A percentile compares a stretch with the other conserved stretches of the same genome.
These are phyloP conservation scores for Erannis defoliaria DNA, from an alignment of 2,888 invertebrate genomes.

Conservation along the genomic window DNA sequence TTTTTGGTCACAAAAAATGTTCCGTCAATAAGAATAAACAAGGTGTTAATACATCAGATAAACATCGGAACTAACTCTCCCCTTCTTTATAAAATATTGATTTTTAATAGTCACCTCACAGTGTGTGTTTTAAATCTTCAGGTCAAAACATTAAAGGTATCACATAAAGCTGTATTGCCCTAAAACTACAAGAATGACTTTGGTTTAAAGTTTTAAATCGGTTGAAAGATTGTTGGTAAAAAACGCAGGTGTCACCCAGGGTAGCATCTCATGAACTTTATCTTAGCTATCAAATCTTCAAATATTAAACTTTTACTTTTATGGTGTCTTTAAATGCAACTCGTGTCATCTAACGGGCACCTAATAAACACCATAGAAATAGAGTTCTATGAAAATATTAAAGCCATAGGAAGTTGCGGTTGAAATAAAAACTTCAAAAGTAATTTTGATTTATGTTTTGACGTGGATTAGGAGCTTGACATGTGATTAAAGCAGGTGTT, in stretches of 20 bases:
- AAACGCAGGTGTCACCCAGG: conserved; percentile 77
- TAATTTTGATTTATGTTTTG: conserved; percentile 30
- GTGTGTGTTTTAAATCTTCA: conserved; percentile 76
- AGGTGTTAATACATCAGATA: conserved; percentile 82
- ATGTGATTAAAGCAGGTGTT: conserved; percentile 26
- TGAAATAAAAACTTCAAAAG: conserved; percentile 33
- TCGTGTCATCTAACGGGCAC: conserved; percentile 72
- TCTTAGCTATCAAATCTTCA: conserved; percentile 80
- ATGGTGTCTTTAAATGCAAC: conserved; percentile 76
- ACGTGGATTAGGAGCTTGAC: conserved; percentile 18
- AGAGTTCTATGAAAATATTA: conserved; percentile 32
- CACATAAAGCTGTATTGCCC: conserved; percentile 48
- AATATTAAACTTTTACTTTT: conserved; percentile 84
- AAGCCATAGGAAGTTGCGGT: conserved; percentile 32
- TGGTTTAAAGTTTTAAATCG: conserved; percentile 46
- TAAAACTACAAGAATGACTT: conserved; percentile 45
- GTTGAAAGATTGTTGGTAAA: conserved; percentile 45
- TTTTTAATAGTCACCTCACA: conserved; percentile 80
- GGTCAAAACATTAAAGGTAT: conserved; percentile 77
- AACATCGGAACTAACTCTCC: conserved; percentile 73
- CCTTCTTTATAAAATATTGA: conserved; percentile 81
- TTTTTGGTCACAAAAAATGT: conserved; percentile 63
- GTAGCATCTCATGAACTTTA: conserved; percentile 71
- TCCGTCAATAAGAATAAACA: conserved; percentile 75
- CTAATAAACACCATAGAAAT: conserved; percentile 48